phyloP scores from a whole-genome alignment of 2,888 invertebrate genomes.

The Latrodectus elegans region DNA sequence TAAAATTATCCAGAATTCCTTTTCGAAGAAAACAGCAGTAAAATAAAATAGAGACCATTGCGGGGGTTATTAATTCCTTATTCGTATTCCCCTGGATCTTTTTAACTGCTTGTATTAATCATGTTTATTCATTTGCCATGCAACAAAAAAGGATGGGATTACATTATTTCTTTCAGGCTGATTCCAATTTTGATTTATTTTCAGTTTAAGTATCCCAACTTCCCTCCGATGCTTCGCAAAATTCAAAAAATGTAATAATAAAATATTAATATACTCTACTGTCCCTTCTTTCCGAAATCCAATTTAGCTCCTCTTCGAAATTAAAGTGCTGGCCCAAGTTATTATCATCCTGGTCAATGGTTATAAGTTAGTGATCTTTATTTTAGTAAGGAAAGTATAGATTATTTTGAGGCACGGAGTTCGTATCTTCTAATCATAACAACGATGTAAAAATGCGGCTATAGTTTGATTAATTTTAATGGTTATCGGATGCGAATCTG shows the following conservation, averaged over 20 bases:
- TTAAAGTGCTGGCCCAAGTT: slow-evolving; percentile 8
- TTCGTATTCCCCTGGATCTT: slow-evolving; percentile 30
- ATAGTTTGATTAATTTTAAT: too few relatives aligned
- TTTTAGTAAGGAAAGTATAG: too few relatives aligned
- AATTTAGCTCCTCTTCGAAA: background rate
- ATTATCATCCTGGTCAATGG: background rate
- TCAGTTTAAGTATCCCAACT: slow-evolving; percentile 25
- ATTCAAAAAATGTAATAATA: background rate
- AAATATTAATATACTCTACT: background rate
- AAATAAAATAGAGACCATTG: slow-evolving; percentile 42
- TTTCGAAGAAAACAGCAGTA: slow-evolving; percentile 7
- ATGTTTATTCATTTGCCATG: slow-evolving; percentile 37
- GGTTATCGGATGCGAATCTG: too few relatives aligned
- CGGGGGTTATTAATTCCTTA: slow-evolving; percentile 53
- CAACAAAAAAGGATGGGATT: too few relatives aligned
- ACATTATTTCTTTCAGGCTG: background rate
- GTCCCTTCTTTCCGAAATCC: background rate
- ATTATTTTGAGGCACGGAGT: too few relatives aligned
- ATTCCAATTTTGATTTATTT: slow-evolving; percentile 40
- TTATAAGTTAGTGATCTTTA: background rate
- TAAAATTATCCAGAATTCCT: slow-evolving; percentile 30
- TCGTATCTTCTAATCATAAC: too few relatives aligned
- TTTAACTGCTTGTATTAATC: slow-evolving; percentile 50
- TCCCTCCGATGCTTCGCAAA: too few relatives aligned
- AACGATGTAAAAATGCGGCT: too few relatives aligned